Percentiles rank a stretch among this genome's conserved stretches.
Evolutionary conservation across 53 echinoderm and acorn worm genomes (phyloP).

Genomic region (Holothuria scabra): DNA sequence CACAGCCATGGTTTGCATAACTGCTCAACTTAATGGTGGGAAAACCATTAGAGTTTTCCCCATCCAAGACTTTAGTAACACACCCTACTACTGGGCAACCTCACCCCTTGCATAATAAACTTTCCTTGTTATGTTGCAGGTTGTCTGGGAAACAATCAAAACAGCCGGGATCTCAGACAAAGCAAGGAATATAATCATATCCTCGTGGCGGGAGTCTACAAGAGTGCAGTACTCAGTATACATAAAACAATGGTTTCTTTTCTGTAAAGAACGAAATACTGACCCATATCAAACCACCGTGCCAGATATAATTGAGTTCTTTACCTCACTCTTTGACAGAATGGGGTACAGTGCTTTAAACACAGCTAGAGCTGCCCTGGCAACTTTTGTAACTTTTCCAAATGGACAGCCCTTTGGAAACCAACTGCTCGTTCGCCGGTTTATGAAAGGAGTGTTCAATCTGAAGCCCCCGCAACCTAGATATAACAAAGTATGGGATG

Average conservation of each 20-base stretch:
- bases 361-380: background rate
- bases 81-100: conserved; percentile 38
- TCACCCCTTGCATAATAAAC: conserved; percentile 45
- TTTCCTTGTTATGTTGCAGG: conserved; percentile 56
- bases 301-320: conserved; percentile 15
- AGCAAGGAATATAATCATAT: conserved; percentile 58
- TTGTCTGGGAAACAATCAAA: conserved; percentile 47
- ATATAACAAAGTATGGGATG: conserved; percentile 58
- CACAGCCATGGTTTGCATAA: too few species aligned
- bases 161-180: conserved; percentile 30
- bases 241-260: conserved; percentile 17
- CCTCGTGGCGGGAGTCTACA: conserved; percentile 58
- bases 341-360: background rate
- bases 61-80: conserved; percentile 13
- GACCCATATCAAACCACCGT: conserved; percentile 6
- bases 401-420: conserved; percentile 34
- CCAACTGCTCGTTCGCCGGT: conserved; percentile 55
- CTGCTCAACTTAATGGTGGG: too few species aligned
- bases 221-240: conserved; percentile 8
- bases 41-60: conserved; percentile 47
- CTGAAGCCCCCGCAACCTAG: conserved; percentile 37
- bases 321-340: background rate
- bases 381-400: background rate
- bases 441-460: conserved; percentile 64
- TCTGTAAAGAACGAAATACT: conserved; percentile 18